Evolutionary conservation across 2,888 invertebrate species (phyloP), one percentile per base, ranked within the genome.

Genomic region (Spilosoma lubricipeda): DNA sequence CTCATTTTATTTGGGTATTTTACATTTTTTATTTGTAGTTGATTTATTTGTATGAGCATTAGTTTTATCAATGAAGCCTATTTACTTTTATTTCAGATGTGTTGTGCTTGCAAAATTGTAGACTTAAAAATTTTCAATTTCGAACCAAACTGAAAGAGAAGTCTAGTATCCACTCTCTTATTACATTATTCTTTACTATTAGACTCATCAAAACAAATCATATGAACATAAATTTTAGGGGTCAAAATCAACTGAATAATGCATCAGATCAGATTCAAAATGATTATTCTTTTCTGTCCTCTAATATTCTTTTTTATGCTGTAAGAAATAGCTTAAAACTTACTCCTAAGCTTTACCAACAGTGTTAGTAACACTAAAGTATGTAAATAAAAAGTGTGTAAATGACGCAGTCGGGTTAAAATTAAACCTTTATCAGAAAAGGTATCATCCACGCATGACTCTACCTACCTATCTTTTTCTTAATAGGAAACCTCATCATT

Each of bases 1-100:
- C 85, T 87, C 87, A 86, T 88, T 88, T 85, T 81, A 56, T 73
- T 73, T 80, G 11, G 39, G 39, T 39, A 81, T 80, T 68, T 80
- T 72, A 75, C 77, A 64, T 65, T 71, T 74, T 63, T 74, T 71
- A 36, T 72, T 36, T 77, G 79, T 80, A 74, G 81, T 75, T 74
- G 82, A 11, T 20, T 67, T 86, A 79, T 81, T 77, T 75, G 80
- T 73, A 87, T 87, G 13, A 59, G 83, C 82, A 81, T 79, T 86
- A 83, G 80, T 81, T 73, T 74, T 80, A 82, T 80, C 72, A 77
- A 82, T 85, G 83, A 84, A 85, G 70, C 67, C 36, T 45, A 70
- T 69, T 76, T 80, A 65, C 70, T 77, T 74, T 76, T 56, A 5
- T 23, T 23, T 56, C n/a, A 23, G 0, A n/a, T 56, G 52, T 59